These are phyloP conservation scores for Dryobotodes eremita DNA, from an alignment of 2,888 invertebrate genomes.

Conservation along the genomic window DNA sequence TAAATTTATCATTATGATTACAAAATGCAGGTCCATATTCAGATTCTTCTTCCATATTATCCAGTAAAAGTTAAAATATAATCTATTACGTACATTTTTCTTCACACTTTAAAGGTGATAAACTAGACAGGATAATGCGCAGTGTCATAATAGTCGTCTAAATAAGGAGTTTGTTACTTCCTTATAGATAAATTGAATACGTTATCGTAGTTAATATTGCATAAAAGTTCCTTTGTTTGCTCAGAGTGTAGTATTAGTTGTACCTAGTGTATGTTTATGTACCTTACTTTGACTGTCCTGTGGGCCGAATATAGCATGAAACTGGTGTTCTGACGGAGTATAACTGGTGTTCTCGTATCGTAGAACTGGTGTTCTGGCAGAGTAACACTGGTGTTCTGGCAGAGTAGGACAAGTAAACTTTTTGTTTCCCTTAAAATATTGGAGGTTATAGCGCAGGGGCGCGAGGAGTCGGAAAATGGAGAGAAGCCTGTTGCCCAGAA, in stretches of 20 bases:
- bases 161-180: conserved; percentile 41
- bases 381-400: background rate
- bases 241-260: conserved; percentile 11
- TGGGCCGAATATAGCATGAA: background rate
- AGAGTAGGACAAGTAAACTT: background rate
- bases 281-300: background rate
- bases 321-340: background rate
- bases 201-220: conserved; percentile 38
- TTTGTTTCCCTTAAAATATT: background rate
- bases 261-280: background rate
- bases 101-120: background rate
- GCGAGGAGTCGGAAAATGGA: background rate
- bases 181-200: conserved; percentile 50
- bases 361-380: background rate
- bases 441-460: background rate
- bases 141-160: conserved; percentile 28
- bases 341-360: no score
- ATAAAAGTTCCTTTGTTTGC: conserved; percentile 52
- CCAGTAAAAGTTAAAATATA: background rate
- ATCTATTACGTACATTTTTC: conserved; percentile 5
- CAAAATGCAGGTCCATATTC: background rate
- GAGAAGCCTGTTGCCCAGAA: background rate
- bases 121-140: conserved; percentile 24
- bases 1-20: background rate
- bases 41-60: background rate